Evolutionary conservation across 1,140 invertebrate genomes (phyloP), one percentile per base, ranked within the genome.

Genomic region (Teleogryllus occipitalis): DNA sequence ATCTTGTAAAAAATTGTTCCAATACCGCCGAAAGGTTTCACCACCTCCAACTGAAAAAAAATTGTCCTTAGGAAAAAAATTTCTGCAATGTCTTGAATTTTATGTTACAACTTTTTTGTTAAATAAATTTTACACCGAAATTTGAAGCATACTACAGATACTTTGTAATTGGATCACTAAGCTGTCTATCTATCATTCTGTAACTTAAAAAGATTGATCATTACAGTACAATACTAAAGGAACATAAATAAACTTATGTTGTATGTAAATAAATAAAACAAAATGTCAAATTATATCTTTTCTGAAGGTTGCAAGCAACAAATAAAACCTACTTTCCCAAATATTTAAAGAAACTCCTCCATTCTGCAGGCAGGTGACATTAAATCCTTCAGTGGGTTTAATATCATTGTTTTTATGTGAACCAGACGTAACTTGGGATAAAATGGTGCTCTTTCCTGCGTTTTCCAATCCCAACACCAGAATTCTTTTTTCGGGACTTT

Each of bases 1-100:
- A 75, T 89, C 87, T 82, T 88, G 86, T 39, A 88, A 81, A 81
- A 88, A 88, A 79, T 87, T 88, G 27, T 81, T 82, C 88, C 87
- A 88, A 81, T 87, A 86, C 78, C 83, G 84, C 81, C 85, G 83
- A 22, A 85, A 83, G 18, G 83, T 84, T 79, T 86, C 84, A 14
- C 84, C 80, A 73, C 87, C 87, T 39, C 87, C 87, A 82, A 89
- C 86, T 87, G 80, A 14, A 81, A 77, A 10, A 74, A 65, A 65
- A 65, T 18, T 39, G 27, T 39, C 27, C 27, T 39, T 39, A 39
- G 27, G 5, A 65, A 65, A 65, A 10, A 7, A 65, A 65, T 65
- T 1, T 65, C 18, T 65, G 7, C 54, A 65, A 65, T 18, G 27
- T 39, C 27, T 39, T 39, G 27, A 39, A 39, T 39, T 39, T 2